Base-by-base conservation (phyloP, 1,140 invertebrate genomes). In the Onthophagus taurus region DNA sequence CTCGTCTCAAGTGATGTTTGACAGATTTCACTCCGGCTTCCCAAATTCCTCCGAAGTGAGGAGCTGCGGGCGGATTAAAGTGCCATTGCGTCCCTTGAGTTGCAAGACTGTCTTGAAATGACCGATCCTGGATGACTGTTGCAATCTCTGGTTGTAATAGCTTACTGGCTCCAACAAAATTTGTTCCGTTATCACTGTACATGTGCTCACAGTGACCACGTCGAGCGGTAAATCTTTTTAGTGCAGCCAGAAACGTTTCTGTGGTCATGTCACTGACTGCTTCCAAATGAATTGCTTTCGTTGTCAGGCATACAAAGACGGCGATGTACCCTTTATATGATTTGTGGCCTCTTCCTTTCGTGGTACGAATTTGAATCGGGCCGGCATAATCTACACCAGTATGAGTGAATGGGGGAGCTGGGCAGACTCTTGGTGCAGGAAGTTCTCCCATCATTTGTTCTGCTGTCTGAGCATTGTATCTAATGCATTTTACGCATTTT, bases 281-380 rank as follows among this genome's bases (percentile, higher is more conserved):
- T 49, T 64, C 56, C 5, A 64, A 29, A 35, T 64, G 61, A 11
- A 57, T 37, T 13, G 58, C 59, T 43, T 47, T 50, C n/a, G 56
- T 59, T 0, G 49, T 20, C 8, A 53, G 45, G 35, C 58, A 64
- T 5, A 58, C 49, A 39, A 64, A 61, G 7, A 62, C 7, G 13
- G 45, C 42, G n/a, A 58, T 21, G 19, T 38, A 38, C 8, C 9
- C 13, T 29, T 26, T 59, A 61, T 47, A 30, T 13, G 16, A 34
- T 2, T 21, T 42, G 4, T 9, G 16, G 11, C 30, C 30, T 3
- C 23, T 5, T 31, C 39, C 3, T 9, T 18, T 19, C 3, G 5
- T 7, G 20, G 20, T 21, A 14, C 19, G 36, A 9, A 24, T 21
- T 38, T 38, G 36, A 23, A 38, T 21, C 8, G 36, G 5, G 3